Conservation (phyloP, 2,113 vertebrate genomes). For the Prinia subflava region DNA sequence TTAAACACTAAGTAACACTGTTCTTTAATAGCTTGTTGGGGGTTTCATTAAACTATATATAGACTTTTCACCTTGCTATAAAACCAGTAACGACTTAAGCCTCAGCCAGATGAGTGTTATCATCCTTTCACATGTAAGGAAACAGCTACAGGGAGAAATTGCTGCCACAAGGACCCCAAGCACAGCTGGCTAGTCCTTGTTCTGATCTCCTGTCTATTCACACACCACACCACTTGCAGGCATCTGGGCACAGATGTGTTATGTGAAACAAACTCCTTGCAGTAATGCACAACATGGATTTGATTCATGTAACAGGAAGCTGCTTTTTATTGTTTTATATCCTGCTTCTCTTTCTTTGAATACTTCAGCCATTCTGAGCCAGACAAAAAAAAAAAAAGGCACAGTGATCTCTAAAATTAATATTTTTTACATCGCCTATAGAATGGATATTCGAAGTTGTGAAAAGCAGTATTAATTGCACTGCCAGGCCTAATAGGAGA, state of each 20-base stretch:
- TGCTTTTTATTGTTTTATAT: background rate
- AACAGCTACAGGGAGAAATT: background rate
- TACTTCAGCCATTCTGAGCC: background rate
- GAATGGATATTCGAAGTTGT: background rate
- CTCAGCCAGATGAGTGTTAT: background rate
- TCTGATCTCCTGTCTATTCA: background rate
- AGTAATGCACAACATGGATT: too few species aligned
- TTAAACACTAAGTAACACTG: background rate
- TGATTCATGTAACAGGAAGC: background rate
- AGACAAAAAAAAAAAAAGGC: background rate
- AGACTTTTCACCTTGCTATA: conserved; percentile 16
- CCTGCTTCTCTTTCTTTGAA: background rate
- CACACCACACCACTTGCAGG: background rate
- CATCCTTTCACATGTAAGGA: background rate
- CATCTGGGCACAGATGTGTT: background rate
- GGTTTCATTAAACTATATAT: background rate
- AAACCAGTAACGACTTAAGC: background rate
- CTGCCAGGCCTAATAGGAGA: background rate
- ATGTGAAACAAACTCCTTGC: too few species aligned
- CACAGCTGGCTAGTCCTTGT: background rate
- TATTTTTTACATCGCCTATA: background rate
- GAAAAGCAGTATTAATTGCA: background rate
- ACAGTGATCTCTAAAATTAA: background rate
- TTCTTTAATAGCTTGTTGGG: background rate
- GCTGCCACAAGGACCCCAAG: background rate